Evolutionary conservation across 2,113 vertebrate genomes (phyloP).

Genomic region (Mustelus asterias): DNA sequence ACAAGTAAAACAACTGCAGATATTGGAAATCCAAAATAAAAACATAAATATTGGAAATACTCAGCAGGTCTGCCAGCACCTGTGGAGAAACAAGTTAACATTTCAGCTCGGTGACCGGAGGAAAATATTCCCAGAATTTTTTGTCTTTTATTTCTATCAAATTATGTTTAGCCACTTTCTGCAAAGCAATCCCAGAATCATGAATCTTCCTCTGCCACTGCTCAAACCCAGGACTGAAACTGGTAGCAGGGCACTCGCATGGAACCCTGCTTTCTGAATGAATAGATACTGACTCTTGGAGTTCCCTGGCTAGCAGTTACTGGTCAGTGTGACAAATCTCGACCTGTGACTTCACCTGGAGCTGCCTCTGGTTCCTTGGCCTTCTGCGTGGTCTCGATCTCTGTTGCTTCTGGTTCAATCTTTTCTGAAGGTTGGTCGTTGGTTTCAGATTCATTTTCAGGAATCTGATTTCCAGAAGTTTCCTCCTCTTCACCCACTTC

Average conservation of each 20-base stretch:
- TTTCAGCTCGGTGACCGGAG: background rate
- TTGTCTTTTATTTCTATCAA: background rate
- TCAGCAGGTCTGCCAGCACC: background rate
- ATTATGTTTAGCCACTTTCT: background rate
- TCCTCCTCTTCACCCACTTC: constrained; percentile 66
- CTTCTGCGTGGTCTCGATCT: background rate
- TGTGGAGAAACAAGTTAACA: background rate
- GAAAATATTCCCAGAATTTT: background rate
- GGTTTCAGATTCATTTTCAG: constrained; percentile 40
- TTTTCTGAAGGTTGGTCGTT: background rate
- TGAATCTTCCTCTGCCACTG: background rate
- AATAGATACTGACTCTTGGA: background rate
- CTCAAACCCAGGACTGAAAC: background rate
- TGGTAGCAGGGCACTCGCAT: background rate
- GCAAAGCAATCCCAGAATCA: background rate
- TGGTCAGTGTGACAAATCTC: background rate
- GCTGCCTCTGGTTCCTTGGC: background rate
- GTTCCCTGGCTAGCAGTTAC: background rate
- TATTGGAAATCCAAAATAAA: background rate
- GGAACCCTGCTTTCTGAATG: background rate
- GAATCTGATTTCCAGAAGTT: constrained; percentile 39
- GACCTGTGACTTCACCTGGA: background rate
- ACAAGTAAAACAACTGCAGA: background rate
- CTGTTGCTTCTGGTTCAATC: background rate
- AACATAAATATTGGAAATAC: background rate